Percentiles rank a stretch among this genome's conserved stretches.
Evolutionary conservation across 2,888 invertebrate genomes (phyloP).

Genomic region (Drosophila suboccidentalis): DNA sequence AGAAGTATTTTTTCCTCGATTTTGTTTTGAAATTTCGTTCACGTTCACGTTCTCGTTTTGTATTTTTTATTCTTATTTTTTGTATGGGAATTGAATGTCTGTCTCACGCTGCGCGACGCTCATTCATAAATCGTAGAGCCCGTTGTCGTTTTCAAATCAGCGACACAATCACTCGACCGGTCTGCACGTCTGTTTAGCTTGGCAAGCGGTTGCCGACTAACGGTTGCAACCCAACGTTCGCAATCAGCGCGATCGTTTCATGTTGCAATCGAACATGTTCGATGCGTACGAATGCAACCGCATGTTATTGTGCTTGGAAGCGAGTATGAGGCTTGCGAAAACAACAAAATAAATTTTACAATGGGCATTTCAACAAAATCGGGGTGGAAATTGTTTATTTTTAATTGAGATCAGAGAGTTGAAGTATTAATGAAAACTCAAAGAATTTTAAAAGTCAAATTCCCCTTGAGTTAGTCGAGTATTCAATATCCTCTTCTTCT

Average conservation of each 20-base stretch:
- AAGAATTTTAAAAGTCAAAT: no score
- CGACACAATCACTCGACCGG: slow-evolving; percentile 40
- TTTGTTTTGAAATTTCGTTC: slow-evolving; percentile 71
- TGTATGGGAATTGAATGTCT: slow-evolving; percentile 41
- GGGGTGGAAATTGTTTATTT: no score
- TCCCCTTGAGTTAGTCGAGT: no score
- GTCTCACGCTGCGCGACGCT: slow-evolving; percentile 66
- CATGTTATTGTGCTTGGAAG: slow-evolving; percentile 16
- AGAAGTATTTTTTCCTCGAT: slow-evolving; percentile 48
- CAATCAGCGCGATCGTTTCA: slow-evolving; percentile 42
- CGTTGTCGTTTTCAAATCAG: slow-evolving; percentile 27
- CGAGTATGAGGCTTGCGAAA: neutral
- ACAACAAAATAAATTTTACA: neutral
- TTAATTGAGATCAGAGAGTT: neutral
- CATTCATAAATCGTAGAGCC: slow-evolving; percentile 71
- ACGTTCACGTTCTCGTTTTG: slow-evolving; percentile 59
- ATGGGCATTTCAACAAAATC: neutral
- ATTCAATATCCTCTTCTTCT: no score
- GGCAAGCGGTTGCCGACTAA: slow-evolving; percentile 78
- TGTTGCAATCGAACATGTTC: slow-evolving; percentile 54
- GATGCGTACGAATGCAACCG: slow-evolving; percentile 19
- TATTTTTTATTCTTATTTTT: neutral
- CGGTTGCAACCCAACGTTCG: slow-evolving; percentile 39
- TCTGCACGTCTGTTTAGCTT: slow-evolving; percentile 62
- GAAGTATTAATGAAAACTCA: neutral